Evolutionary conservation across 2,113 vertebrate genomes (phyloP).

Genomic region (Sapayoa aenigma): DNA sequence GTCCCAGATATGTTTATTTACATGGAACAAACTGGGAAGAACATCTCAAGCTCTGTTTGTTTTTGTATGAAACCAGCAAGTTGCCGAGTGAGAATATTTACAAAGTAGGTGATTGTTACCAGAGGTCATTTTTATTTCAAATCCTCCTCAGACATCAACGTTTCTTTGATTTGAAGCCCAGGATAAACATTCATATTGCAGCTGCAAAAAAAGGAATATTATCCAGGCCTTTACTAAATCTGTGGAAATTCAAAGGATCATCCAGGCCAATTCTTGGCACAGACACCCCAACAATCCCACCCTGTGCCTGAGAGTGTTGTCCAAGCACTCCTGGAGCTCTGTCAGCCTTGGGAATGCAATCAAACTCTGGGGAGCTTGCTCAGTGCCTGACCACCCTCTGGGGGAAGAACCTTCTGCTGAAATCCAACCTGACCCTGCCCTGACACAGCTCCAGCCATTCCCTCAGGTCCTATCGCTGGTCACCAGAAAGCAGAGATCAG

Average conservation of each 20-base stretch:
- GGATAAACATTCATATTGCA: not conserved
- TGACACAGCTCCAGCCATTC: not conserved
- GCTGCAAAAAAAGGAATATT: not conserved
- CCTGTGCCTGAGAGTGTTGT: rapidly evolving
- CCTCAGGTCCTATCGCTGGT: not conserved
- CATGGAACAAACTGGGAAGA: not conserved
- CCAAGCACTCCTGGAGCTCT: not conserved
- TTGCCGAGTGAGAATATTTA: not conserved
- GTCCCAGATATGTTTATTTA: not conserved
- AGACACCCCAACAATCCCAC: not conserved
- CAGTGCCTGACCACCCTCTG: not conserved
- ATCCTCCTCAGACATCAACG: not conserved
- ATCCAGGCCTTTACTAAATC: not conserved
- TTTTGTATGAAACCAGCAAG: not conserved
- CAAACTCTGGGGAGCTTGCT: not conserved
- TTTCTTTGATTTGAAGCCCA: not conserved
- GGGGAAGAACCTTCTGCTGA: not conserved
- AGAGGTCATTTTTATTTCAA: not conserved
- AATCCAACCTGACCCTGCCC: not conserved
- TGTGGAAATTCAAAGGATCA: not conserved
- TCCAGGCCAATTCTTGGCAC: rapidly evolving
- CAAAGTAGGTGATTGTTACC: not conserved
- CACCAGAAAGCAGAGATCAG: not conserved
- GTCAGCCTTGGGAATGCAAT: rapidly evolving
- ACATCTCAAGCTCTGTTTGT: not conserved